Evolutionary conservation across 2,888 invertebrate genomes (phyloP), one percentile per base, ranked within the genome.

Genomic region (Notodonta ziczac): DNA sequence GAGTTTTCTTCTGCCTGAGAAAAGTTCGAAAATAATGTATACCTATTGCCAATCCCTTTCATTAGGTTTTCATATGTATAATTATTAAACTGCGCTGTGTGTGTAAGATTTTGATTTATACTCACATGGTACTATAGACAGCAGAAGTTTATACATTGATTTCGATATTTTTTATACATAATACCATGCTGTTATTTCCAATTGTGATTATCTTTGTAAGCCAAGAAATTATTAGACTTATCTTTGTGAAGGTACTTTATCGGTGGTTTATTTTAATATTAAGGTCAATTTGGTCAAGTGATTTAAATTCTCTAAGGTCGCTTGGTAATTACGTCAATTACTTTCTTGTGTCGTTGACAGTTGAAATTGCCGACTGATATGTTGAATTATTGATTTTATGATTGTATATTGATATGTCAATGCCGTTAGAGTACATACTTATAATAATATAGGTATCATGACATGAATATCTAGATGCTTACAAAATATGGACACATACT

Each of bases 231-330:
- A 46, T 46, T 46, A 7, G 50, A 10, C 16, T 14, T 16, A 13
- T 52, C 32, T 9, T 35, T 35, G 32, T 13, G 35, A 32, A 32
- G 52, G 32, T 5, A 32, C 32, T 32, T 6, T 32, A 32, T 4
- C 32, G 32, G 12, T 16, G 6, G 4, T 10, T 24, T 24, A 24
- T 32, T 52, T 32, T 12, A 76, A 64, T 65, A 70, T 44, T 70
- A 62, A 74, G 74, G 74, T 76, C 65, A 74, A 70, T 68, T 66
- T 56, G 74, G 76, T 76, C 65, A 74, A 70, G 68, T 66, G 56
- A 69, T 69, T 65, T 65, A 76, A 66, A 57, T 63, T 57, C 65
- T 71, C 63, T 69, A 62, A 74, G 74, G 77, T 74, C 65, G 39
- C 48, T 57, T 57, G 60, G 69, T 74, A 74, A 74, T 76, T 74